Conservation (phyloP, 92 coral and sea anemone species). For the Parazoanthus atlanticus region DNA sequence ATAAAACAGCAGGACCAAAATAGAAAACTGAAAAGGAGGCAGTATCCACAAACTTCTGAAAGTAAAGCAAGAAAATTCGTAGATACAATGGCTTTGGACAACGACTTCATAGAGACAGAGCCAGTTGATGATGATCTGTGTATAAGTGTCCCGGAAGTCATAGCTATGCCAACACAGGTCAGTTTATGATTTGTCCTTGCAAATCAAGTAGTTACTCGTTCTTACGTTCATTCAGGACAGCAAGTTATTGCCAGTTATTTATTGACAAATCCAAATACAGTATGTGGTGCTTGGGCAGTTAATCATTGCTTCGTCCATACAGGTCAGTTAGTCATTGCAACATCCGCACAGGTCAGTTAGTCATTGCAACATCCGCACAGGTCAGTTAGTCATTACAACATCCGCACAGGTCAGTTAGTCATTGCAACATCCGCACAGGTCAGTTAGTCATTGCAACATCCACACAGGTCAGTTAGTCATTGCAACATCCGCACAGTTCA, state of each 20-base stretch:
- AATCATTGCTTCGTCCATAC: neutral
- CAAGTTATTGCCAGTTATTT: neutral
- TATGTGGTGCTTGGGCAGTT: neutral
- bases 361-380: neutral
- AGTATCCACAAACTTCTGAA: neutral
- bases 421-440: neutral
- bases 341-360: neutral
- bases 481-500: neutral
- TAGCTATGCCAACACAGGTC: conserved; percentile 32
- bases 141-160: conserved; percentile 33
- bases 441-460: neutral
- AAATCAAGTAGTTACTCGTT: too few relatives aligned
- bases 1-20: conserved; percentile 7
- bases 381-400: neutral
- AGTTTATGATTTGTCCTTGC: neutral
- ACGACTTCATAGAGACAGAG: conserved; percentile 1
- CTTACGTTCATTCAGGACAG: too few relatives aligned
- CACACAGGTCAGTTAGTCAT: neutral
- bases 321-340: neutral
- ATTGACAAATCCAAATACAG: neutral
- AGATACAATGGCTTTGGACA: neutral
- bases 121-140: conserved; percentile 40
- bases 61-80: neutral
- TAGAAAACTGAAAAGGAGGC: neutral
- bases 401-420: neutral